Evolutionary conservation across 2,888 invertebrate genomes (phyloP), one percentile per base, ranked within the genome.

Genomic region (Gisinianus flammeolus): DNA sequence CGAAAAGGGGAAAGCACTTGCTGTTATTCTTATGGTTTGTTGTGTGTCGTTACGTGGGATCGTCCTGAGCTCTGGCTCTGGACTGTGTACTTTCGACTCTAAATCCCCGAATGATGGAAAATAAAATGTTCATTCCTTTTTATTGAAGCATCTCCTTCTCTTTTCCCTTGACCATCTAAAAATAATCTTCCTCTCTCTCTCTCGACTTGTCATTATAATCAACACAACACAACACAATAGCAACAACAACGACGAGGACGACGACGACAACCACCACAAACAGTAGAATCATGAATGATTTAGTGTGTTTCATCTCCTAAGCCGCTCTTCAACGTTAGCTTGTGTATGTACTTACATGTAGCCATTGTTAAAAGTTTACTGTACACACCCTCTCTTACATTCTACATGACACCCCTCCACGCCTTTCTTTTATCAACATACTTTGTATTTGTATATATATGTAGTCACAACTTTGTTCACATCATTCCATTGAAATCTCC

Each of bases 391-490:
- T 44, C 44, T 44, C 44, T 44, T 24, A 35, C 70, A 28, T 30
- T 70, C 24, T 54, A 72, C 73, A 73, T 58, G 73, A 73, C 73
- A 62, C 31, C 62, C 56, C 22, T 62, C 73, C 62, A 62, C 73
- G 73, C 73, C 73, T 73, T 62, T 58, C 72, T 72, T 72, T 72
- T n/a, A n/a, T n/a, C n/a, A n/a, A n/a, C n/a, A n/a, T n/a, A n/a
- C n/a, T n/a, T n/a, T n/a, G n/a, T n/a, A n/a, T n/a, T n/a, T n/a
- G n/a, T n/a, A n/a, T n/a, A n/a, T n/a, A n/a, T n/a, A n/a, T n/a
- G n/a, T n/a, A n/a, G n/a, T n/a, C n/a, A 72, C 58, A 30, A 35
- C 35, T 30, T 24, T 5, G 33, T 30, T 26, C 30, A 66, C 19
- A 8, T n/a, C 54, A 54, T 54, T 22, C 3, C 54, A 44, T 10